Base-by-base conservation (phyloP, 2,888 invertebrate species). In the Tetragonula carbonaria region DNA sequence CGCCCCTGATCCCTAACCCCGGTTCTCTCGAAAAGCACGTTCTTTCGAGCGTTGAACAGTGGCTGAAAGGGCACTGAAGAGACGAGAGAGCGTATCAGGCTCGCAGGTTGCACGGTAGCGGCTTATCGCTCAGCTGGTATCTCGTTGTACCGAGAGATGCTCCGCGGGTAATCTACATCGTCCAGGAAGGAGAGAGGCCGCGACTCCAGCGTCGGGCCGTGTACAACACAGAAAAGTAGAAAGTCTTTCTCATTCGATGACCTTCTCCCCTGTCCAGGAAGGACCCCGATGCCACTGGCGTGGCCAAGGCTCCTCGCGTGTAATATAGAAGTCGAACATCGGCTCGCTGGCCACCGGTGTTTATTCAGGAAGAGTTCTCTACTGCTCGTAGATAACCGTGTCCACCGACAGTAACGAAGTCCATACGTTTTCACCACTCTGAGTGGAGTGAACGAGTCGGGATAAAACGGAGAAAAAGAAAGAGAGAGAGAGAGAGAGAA, bases 231-330 rank as follows among this genome's bases (percentile, higher is more conserved):
- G 45, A 45, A 84, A 90, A 90, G 90, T 90, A 88, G 90, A 90
- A 90, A 90, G 89, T 88, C 86, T 89, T 89, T 86, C 90, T 86
- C 90, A 85, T 90, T 78, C 90, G 90, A 90, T 90, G 89, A 90
- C 89, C 85, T 84, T 77, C 78, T 77, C 33, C 45, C 68, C 33
- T 65, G 81, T 80, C 78, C 84, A 83, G 80, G 83, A 86, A 78
- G 45, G 85, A 83, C 65, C 78, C 72, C 67, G 65, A 62, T 51
- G 57, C 28, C 73, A 51, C 23, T 76, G 84, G 67, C 74, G 51
- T 81, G 78, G 87, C 77, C 68, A 55, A 74, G 75, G 78, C 82
- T 85, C 57, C 73, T 76, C 72, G 45, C 45, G 85, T 84, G 80
- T 89, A 87, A 88, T 85, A 87, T 78, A 85, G 85, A 83, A 85